phyloP scores from a whole-genome alignment of 2,797 vertebrate species.

The Bryconaethiops microstoma region DNA sequence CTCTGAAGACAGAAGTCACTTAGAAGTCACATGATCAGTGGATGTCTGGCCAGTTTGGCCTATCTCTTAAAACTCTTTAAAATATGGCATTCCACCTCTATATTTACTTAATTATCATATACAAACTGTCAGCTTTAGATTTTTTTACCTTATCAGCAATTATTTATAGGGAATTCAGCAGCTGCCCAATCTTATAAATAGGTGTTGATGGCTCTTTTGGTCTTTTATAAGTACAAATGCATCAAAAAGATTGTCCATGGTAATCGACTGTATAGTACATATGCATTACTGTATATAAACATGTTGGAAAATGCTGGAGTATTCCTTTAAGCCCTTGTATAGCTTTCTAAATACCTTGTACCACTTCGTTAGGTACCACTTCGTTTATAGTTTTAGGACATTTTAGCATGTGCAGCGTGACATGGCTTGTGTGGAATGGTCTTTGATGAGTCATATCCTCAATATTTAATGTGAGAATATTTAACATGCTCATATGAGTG shows the following conservation, averaged over 20 bases:
- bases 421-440: background rate
- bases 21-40: too few relatives aligned
- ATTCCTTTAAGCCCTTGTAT: background rate
- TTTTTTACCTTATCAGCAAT: too few relatives aligned
- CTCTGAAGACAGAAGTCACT: too few relatives aligned
- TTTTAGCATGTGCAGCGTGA: background rate
- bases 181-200: background rate
- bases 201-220: background rate
- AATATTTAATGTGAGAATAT: constrained; percentile 7
- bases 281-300: background rate
- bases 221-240: background rate
- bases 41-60: too few relatives aligned
- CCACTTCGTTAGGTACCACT: too few relatives aligned
- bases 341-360: too few relatives aligned
- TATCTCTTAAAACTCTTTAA: too few relatives aligned
- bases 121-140: too few relatives aligned
- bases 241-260: background rate
- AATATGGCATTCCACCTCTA: too few relatives aligned
- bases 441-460: background rate
- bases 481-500: background rate
- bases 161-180: background rate
- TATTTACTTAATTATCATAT: background rate
- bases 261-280: background rate
- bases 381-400: background rate
- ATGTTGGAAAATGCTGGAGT: background rate